Evolutionary conservation across 2,888 invertebrate genomes (phyloP).

Genomic region (Himalopsyche anomala): DNA sequence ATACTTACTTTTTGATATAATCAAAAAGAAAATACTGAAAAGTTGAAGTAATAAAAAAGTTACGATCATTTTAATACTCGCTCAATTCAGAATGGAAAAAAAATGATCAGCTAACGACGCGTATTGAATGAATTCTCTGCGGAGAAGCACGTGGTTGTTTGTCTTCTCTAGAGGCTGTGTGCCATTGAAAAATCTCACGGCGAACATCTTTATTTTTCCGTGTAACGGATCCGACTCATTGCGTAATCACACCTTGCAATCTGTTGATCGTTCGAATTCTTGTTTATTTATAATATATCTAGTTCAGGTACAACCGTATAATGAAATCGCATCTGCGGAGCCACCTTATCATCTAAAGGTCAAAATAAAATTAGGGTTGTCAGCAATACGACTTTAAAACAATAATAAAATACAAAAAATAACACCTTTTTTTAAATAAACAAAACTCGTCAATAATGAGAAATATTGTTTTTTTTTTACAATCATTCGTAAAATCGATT

Average conservation of each 20-base stretch:
- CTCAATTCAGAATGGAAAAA: no score
- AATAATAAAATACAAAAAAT: no score
- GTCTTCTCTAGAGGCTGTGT: constrained; percentile 8
- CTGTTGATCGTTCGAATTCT: constrained; percentile 37
- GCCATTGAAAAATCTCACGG: constrained; percentile 62
- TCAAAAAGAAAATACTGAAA: no score
- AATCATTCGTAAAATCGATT: no score
- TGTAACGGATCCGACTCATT: constrained; percentile 32
- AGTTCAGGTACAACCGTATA: constrained; percentile 47
- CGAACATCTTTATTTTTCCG: constrained; percentile 59
- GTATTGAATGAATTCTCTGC: background rate
- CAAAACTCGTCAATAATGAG: no score
- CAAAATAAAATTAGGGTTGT: constrained; percentile 50
- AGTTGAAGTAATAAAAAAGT: no score
- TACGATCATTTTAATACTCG: no score
- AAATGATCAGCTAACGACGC: no score
- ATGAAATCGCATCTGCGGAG: constrained; percentile 51
- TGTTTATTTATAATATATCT: constrained; percentile 50
- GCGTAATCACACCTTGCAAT: constrained; percentile 38
- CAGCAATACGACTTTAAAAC: background rate
- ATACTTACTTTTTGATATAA: no score
- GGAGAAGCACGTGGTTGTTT: constrained; percentile 13
- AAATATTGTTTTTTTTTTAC: no score
- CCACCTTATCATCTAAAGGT: constrained; percentile 4
- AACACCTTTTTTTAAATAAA: no score